Base-by-base conservation (phyloP, 2,888 invertebrate species). In the Drosophila anomalata region DNA sequence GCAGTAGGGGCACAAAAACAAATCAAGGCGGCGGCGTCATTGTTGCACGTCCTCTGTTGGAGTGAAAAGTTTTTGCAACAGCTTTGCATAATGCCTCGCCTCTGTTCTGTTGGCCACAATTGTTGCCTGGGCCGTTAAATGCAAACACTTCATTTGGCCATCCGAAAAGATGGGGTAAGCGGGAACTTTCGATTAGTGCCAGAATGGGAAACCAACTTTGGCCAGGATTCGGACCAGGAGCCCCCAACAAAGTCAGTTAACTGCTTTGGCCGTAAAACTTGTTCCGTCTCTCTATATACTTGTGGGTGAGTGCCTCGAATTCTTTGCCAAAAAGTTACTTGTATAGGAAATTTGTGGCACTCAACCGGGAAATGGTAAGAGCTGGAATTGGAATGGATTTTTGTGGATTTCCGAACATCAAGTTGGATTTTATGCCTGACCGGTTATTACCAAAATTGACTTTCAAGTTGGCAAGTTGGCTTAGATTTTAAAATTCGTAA, bases 121-220 rank as follows among this genome's bases (percentile, higher is more conserved):
- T 50, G 41, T 22, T 61, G 50, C 9, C 60, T 36, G 50, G 48
- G 60, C 63, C 48, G 59, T 57, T 71, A 66, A 66, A 65, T 39
- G 71, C 73, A 72, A 73, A 72, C 73, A 72, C 73, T 73, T 67
- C 73, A 73, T 68, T 68, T 56, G 59, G 65, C 50, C 51, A 54
- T 48, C 55, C 26, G 36, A 22, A 55, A 47, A 36, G 14, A n/a
- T 29, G 29, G 36, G n/a, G 7, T 7, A 65, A 47, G 42, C 47
- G 9, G 57, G 44, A 72, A 66, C 52, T 72, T 66, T 67, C 73
- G 73, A 73, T 72, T 73, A 66, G 56, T 60, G 52, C 41, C 48
- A 53, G 39, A 63, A 48, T 48, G 54, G 65, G 33, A 14, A 48
- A 65, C 41, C 65, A 47, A 65, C 63, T 63, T 47, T 53, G 63